Percentiles rank a stretch among this genome's conserved stretches.
Conservation (phyloP, 1,140 invertebrate species). For the Philaenus spumarius region DNA sequence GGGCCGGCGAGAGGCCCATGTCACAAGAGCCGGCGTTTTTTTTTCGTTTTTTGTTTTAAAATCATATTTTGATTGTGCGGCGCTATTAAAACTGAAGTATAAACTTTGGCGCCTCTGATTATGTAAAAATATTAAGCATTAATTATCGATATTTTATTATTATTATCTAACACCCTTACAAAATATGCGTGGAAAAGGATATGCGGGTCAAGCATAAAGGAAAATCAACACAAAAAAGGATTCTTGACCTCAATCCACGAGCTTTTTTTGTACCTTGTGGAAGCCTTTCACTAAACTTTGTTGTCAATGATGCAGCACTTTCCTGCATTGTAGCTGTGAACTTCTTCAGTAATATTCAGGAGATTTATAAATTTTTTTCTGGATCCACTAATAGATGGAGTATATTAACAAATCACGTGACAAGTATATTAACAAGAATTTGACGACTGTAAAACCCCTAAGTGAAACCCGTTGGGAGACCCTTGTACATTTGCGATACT, state of each 20-base stretch:
- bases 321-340: too few species aligned
- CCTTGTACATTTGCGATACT: not conserved
- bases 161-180: conserved; percentile 25
- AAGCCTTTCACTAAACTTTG: conserved; percentile 21
- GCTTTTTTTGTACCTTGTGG: conserved; percentile 24
- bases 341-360: conserved; percentile 10
- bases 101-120: too few species aligned
- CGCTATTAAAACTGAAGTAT: too few species aligned
- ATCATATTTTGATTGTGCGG: too few species aligned
- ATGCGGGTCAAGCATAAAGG: conserved; percentile 36
- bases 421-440: not conserved
- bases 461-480: conserved; percentile 2
- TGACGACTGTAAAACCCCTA: not conserved
- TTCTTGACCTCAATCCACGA: conserved; percentile 24
- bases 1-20: too few species aligned
- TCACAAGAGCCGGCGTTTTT: too few species aligned
- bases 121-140: too few species aligned
- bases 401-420: not conserved
- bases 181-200: conserved; percentile 33
- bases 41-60: too few species aligned
- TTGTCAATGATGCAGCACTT: conserved; percentile 17
- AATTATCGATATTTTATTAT: too few species aligned
- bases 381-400: too few species aligned
- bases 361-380: conserved; percentile 5
- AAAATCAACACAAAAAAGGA: conserved; percentile 26